These are phyloP conservation scores for Ceratotherium simum DNA, from an alignment of 2,113 vertebrate genomes.

Conservation along the genomic window DNA sequence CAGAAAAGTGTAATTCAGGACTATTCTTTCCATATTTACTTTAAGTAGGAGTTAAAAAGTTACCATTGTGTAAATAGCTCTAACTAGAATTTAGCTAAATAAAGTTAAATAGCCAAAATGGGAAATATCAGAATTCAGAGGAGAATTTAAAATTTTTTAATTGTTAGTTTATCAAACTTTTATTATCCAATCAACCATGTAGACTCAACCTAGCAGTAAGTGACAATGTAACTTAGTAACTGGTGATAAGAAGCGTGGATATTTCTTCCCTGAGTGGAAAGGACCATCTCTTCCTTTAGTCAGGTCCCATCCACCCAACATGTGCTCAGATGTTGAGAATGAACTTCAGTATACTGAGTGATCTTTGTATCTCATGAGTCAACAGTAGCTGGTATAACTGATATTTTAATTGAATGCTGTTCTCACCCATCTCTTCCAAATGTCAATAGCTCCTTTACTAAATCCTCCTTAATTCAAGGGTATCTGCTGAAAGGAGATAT, in stretches of 20 bases:
- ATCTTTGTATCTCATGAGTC: background rate
- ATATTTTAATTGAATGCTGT: conserved; percentile 34
- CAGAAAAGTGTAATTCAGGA: background rate
- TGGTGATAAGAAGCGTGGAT: background rate
- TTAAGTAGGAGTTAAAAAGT: background rate
- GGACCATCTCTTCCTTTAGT: background rate
- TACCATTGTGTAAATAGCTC: background rate
- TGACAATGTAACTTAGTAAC: background rate
- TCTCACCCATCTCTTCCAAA: conserved; percentile 26
- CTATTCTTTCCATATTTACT: conserved; percentile 12
- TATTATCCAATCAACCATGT: background rate
- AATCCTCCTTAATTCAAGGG: background rate
- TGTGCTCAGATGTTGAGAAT: background rate
- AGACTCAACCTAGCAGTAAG: background rate
- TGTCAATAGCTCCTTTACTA: background rate
- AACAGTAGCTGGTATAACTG: background rate
- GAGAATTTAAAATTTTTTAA: background rate
- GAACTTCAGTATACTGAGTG: background rate
- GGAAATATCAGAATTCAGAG: conserved; percentile 17
- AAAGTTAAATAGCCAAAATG: conserved; percentile 38
- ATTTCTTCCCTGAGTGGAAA: conserved; percentile 2
- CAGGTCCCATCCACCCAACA: background rate
- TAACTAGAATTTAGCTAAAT: background rate
- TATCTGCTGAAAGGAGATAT: background rate
- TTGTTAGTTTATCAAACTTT: conserved; percentile 13